A percentile compares a stretch with the other conserved stretches of the same genome.
Evolutionary conservation across 2,113 vertebrate species (phyloP).

Genomic region (Megaleporinus macrocephalus): DNA sequence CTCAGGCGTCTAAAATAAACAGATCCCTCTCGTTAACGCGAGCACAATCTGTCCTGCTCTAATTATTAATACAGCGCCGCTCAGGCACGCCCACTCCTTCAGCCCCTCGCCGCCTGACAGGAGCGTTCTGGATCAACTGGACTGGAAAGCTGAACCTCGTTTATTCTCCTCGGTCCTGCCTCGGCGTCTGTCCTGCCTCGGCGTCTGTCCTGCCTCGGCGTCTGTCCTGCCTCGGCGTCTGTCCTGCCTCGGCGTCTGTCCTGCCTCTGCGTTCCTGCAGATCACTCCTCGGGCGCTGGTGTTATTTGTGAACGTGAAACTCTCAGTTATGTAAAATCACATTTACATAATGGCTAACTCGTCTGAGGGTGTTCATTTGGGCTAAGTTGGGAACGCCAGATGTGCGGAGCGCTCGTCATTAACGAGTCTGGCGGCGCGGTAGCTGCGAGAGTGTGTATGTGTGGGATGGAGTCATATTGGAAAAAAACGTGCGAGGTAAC

Average conservation of each 20-base stretch:
- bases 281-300: neutral
- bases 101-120: neutral
- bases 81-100: neutral
- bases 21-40: neutral
- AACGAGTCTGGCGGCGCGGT: constrained; percentile 4
- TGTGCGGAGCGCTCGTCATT: constrained; percentile 39
- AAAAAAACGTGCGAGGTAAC: neutral
- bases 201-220: no score
- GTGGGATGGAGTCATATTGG: constrained; percentile 38
- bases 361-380: constrained; percentile 19
- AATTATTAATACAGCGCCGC: constrained; percentile 1
- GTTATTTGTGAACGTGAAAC: neutral
- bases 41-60: constrained; percentile 17
- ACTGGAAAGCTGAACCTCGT: neutral
- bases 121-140: neutral
- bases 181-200: no score
- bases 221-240: no score
- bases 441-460: neutral
- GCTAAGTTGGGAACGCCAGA: constrained; percentile 29
- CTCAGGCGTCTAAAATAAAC: neutral
- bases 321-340: constrained; percentile 3
- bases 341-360: constrained; percentile 35
- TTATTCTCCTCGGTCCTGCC: neutral
- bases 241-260: no score
- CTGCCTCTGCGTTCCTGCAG: neutral